phyloP scores from a whole-genome alignment of 2,797 vertebrate genomes.

The Acestrorhynchus altus region DNA sequence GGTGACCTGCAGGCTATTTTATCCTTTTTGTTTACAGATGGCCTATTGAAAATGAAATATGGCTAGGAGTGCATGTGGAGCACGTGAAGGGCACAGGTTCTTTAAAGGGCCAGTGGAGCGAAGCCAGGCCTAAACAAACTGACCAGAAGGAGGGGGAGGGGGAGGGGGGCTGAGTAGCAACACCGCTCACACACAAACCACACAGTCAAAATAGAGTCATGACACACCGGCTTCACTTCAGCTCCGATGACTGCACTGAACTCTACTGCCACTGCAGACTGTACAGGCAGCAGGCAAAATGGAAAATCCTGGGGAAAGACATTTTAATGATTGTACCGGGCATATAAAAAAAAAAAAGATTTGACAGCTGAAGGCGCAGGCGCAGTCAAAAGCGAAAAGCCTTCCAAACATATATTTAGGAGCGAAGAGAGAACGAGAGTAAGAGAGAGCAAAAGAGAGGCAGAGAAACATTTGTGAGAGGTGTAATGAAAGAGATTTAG shows the following conservation, averaged over 20 bases:
- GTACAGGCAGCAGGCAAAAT: not conserved
- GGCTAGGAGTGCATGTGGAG: constrained; percentile 47
- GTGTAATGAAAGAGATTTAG: constrained; percentile 33
- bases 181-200: not conserved
- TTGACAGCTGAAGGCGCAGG: constrained; percentile 10
- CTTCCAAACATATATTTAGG: constrained; percentile 14
- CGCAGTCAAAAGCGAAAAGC: constrained; percentile 3
- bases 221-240: constrained; percentile 2
- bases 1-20: constrained; percentile 67
- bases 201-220: constrained; percentile 18
- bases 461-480: constrained; percentile 28
- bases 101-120: constrained; percentile 57
- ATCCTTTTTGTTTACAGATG: constrained; percentile 64
- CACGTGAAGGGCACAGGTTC: constrained; percentile 63
- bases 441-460: constrained; percentile 1
- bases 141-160: constrained; percentile 51
- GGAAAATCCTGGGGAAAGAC: constrained; percentile 4
- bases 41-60: constrained; percentile 70
- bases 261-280: not conserved
- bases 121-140: constrained; percentile 63
- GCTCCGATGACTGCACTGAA: not conserved
- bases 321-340: constrained; percentile 24
- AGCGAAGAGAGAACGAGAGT: constrained; percentile 1
- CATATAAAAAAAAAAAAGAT: constrained; percentile 23
- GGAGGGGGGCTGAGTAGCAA: constrained; percentile 7